A percentile compares a stretch with the other conserved stretches of the same genome.
Evolutionary conservation across 2,888 invertebrate species (phyloP).

Genomic region (Monoplex corrugatus): DNA sequence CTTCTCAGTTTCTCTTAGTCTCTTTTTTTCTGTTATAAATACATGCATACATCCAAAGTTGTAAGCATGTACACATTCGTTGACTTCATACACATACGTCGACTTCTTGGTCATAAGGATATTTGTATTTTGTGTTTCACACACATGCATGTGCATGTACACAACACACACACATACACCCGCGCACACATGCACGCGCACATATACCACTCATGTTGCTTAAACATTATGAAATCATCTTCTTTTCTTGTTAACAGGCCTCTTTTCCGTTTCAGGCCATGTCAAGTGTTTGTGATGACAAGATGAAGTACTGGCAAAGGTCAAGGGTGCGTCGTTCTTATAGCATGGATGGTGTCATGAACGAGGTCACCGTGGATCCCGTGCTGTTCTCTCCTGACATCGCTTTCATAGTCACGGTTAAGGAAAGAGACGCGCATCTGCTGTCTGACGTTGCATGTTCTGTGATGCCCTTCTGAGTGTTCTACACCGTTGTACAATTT

Average conservation of each 20-base stretch:
- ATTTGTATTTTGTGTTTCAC: no score
- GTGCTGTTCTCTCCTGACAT: constrained; percentile 86
- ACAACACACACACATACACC: background rate
- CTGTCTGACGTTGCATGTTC: background rate
- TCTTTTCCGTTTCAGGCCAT: constrained; percentile 86
- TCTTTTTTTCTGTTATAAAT: no score
- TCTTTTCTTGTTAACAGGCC: no score
- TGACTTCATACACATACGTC: no score
- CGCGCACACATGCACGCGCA: background rate
- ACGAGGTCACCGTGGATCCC: constrained; percentile 89
- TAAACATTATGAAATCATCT: no score
- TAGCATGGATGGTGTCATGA: constrained; percentile 95
- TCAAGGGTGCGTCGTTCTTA: constrained; percentile 94
- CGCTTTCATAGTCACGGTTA: background rate
- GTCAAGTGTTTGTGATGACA: constrained; percentile 97
- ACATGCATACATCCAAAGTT: background rate
- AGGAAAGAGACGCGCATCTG: background rate
- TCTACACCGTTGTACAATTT: constrained; percentile 24
- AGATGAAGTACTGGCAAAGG: constrained; percentile 84
- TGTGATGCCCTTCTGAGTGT: no score
- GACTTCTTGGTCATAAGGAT: no score
- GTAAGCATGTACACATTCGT: no score
- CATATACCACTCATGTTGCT: background rate
- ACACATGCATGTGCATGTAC: background rate
- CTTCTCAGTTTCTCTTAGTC: no score